Evolutionary conservation across 2,888 invertebrate genomes (phyloP).

Genomic region (Scotopteryx bipunctaria): DNA sequence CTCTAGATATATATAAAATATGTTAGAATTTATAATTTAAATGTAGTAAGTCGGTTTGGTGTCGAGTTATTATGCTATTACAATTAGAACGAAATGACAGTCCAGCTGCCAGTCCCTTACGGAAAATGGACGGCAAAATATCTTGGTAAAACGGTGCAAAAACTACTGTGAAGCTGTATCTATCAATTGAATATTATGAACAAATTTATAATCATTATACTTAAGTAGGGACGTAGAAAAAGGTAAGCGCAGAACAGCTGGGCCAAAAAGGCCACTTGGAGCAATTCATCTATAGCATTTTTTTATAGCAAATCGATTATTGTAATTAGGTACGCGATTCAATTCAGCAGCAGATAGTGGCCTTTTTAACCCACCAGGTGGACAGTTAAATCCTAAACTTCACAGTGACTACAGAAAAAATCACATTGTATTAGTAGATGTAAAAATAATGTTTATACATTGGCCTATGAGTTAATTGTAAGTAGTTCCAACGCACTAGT

Average conservation of each 20-base stretch:
- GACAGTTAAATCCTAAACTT: constrained; percentile 3
- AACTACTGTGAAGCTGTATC: constrained; percentile 20
- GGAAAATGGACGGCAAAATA: constrained; percentile 79
- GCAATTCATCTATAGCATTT: not conserved
- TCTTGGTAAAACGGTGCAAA: constrained; percentile 54
- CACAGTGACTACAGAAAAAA: constrained; percentile 50
- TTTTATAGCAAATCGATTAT: too few relatives aligned
- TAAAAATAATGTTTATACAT: constrained; percentile 82
- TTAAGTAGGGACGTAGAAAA: constrained; percentile 22
- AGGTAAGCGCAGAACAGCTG: constrained; percentile 2
- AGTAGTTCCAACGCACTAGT: constrained; percentile 76
- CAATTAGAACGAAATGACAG: constrained; percentile 64
- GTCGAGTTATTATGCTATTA: constrained; percentile 63
- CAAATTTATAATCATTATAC: constrained; percentile 25
- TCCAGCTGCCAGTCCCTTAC: constrained; percentile 63
- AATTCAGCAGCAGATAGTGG: too few relatives aligned
- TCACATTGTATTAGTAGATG: constrained; percentile 77
- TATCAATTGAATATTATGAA: constrained; percentile 9
- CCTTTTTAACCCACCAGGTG: not conserved
- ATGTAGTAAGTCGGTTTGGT: constrained; percentile 67
- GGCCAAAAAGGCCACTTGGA: not conserved
- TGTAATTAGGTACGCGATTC: too few relatives aligned
- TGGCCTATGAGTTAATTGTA: constrained; percentile 80
- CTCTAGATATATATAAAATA: constrained; percentile 80
- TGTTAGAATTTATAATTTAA: constrained; percentile 66